phyloP scores from a whole-genome alignment of 92 coral and sea anemone genomes.

The Zoanthus solanderi region DNA sequence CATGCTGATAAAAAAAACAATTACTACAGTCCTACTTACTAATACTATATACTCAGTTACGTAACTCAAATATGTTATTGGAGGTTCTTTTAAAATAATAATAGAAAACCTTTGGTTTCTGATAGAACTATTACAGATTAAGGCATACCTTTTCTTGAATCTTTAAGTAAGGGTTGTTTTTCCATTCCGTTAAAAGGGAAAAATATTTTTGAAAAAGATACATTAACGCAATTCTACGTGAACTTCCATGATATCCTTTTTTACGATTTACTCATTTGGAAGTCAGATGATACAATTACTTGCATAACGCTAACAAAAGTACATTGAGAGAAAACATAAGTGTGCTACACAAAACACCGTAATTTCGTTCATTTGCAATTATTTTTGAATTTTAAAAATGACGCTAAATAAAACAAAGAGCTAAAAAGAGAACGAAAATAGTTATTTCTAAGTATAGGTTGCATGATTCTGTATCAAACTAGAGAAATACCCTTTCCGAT shows the following conservation, averaged over 20 bases:
- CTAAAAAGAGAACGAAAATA: background rate
- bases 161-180: background rate
- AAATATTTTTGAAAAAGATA: background rate
- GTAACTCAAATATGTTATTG: background rate
- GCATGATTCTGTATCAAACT: background rate
- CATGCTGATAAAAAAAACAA: too few species aligned
- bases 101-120: background rate
- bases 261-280: background rate
- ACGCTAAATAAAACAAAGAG: background rate
- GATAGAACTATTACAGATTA: background rate
- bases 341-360: too few species aligned
- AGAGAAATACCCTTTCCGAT: background rate
- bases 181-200: conserved; percentile 3
- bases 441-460: background rate
- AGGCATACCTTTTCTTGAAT: conserved; percentile 13
- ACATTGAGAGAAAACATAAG: background rate
- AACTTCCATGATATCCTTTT: background rate
- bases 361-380: too few species aligned
- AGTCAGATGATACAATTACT: background rate
- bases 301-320: background rate
- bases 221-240: background rate
- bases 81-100: background rate
- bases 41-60: too few species aligned
- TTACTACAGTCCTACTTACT: too few species aligned
- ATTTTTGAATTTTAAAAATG: too few species aligned